Conservation (phyloP, 1,140 invertebrate genomes). For the Asbolus verrucosus region DNA sequence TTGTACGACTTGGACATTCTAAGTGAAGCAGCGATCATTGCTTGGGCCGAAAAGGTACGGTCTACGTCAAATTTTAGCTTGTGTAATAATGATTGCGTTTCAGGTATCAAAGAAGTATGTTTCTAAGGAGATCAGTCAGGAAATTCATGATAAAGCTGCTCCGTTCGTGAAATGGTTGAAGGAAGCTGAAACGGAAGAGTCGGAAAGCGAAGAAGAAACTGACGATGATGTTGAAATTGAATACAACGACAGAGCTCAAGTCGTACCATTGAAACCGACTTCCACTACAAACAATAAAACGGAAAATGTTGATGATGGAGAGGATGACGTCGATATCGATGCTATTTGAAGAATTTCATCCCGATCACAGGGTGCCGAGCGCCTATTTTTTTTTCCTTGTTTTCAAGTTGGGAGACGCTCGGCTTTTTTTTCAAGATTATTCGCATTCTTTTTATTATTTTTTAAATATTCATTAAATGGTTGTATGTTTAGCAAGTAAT, state of each 20-base stretch:
- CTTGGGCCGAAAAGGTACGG: slow-evolving; percentile 90
- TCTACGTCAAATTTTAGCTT: slow-evolving; percentile 1
- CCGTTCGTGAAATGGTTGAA: slow-evolving; percentile 97
- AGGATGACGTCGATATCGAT: slow-evolving; percentile 89
- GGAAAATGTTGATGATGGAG: slow-evolving; percentile 76
- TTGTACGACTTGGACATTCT: slow-evolving; percentile 97
- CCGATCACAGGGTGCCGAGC: slow-evolving; percentile 37
- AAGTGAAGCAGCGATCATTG: slow-evolving; percentile 93
- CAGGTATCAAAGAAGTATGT: slow-evolving; percentile 91
- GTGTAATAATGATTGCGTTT: no score
- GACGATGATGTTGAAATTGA: slow-evolving; percentile 75
- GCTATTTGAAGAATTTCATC: slow-evolving; percentile 78
- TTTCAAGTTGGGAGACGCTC: slow-evolving; percentile 18
- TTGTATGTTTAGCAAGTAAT: slow-evolving; percentile 41
- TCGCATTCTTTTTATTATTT: slow-evolving; percentile 51
- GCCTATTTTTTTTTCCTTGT: background rate
- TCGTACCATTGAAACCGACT: slow-evolving; percentile 77
- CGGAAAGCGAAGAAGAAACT: slow-evolving; percentile 77
- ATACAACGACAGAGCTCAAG: slow-evolving; percentile 87
- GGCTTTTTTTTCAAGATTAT: slow-evolving; percentile 33
- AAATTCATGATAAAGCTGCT: slow-evolving; percentile 92
- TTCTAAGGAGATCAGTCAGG: slow-evolving; percentile 87
- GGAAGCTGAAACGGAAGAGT: slow-evolving; percentile 95
- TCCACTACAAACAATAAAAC: slow-evolving; percentile 65
- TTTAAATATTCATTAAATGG: slow-evolving; percentile 52